A percentile compares a stretch with the other conserved stretches of the same genome.
These are phyloP conservation scores for Tychaedon coryphoeus DNA, from an alignment of 2,113 vertebrate genomes.

Conservation along the genomic window DNA sequence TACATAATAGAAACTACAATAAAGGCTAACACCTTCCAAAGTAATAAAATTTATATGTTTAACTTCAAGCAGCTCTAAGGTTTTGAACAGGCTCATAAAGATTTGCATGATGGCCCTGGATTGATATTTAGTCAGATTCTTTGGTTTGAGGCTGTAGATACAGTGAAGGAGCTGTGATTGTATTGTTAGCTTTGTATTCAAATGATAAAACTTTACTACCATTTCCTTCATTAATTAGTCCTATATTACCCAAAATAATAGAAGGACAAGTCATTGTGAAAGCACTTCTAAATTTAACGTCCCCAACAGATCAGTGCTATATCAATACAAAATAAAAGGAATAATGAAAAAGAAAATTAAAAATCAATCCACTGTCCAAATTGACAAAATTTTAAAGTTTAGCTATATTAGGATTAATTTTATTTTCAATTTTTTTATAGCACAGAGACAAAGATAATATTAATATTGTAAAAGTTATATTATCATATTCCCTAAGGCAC, in stretches of 20 bases:
- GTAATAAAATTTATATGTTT: background rate
- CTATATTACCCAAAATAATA: background rate
- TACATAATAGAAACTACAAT: background rate
- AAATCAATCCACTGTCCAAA: background rate
- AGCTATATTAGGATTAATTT: background rate
- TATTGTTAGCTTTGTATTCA: background rate
- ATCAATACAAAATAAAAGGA: background rate
- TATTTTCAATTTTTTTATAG: background rate
- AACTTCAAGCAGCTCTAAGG: background rate
- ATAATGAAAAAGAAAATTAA: background rate
- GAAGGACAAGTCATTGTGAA: background rate
- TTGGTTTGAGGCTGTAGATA: background rate
- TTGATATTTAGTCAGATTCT: background rate
- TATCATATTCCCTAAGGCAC: background rate
- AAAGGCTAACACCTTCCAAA: background rate
- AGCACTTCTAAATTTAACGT: background rate
- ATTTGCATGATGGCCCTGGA: background rate
- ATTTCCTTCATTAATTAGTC: background rate
- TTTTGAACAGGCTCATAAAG: background rate
- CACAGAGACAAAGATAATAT: background rate
- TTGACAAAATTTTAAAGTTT: background rate
- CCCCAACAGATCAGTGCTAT: background rate
- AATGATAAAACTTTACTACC: background rate
- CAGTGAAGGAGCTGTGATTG: background rate
- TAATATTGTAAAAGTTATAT: background rate